These are phyloP conservation scores for Cephus runcator DNA, from an alignment of 2,888 invertebrate species.

Conservation along the genomic window DNA sequence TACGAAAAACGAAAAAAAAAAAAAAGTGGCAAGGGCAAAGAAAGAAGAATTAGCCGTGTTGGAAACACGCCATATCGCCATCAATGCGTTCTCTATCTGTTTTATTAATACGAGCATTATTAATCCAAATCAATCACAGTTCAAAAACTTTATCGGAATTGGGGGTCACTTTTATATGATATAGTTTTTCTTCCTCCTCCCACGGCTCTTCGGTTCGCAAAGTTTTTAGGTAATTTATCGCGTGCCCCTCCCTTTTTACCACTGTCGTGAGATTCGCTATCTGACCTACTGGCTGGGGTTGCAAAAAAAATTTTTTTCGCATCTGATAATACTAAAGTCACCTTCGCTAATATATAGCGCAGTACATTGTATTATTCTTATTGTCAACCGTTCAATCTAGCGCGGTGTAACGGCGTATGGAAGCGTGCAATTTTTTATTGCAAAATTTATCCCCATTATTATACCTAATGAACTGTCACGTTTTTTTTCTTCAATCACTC, in stretches of 20 bases:
- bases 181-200: background rate
- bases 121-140: background rate
- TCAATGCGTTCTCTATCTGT: background rate
- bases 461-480: background rate
- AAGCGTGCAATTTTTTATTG: background rate
- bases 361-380: background rate
- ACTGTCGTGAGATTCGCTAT: background rate
- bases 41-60: background rate
- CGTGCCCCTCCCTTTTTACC: background rate
- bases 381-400: background rate
- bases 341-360: background rate
- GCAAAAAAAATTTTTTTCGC: conserved; percentile 5
- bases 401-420: background rate
- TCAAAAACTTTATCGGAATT: background rate
- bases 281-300: background rate
- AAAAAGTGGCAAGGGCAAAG: background rate
- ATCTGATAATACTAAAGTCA: background rate
- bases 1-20: background rate
- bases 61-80: background rate
- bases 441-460: background rate
- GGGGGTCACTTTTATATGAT: background rate
- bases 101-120: background rate
- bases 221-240: background rate
- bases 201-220: background rate
- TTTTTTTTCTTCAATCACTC: background rate